Conservation (phyloP, 2,888 invertebrate genomes). For the Apomyelois bistriatella region DNA sequence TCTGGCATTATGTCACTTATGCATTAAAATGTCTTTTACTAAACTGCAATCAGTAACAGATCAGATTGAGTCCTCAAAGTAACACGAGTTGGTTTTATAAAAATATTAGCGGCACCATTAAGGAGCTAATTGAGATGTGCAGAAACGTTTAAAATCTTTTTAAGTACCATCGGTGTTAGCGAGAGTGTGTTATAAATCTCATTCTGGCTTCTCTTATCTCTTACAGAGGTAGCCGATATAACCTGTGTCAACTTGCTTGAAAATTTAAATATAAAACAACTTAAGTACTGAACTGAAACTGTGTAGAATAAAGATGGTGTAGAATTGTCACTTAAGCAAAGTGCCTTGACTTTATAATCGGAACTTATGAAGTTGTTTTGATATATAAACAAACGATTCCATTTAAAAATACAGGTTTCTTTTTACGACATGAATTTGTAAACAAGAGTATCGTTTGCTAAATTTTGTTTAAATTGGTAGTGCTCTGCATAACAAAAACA, state of each 20-base stretch:
- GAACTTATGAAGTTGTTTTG: too few species aligned
- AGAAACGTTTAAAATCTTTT: slow-evolving; percentile 45
- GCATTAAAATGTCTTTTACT: background rate
- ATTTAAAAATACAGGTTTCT: too few species aligned
- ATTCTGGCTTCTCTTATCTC: slow-evolving; percentile 66
- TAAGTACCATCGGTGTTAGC: slow-evolving; percentile 48
- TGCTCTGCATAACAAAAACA: too few species aligned
- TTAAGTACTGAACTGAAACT: slow-evolving; percentile 43
- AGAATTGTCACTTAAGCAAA: background rate
- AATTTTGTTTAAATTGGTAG: too few species aligned
- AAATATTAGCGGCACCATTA: slow-evolving; percentile 46
- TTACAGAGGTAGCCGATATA: slow-evolving; percentile 66
- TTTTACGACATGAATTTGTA: too few species aligned
- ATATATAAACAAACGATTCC: too few species aligned
- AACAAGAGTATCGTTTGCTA: too few species aligned
- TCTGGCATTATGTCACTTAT: background rate
- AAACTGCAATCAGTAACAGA: slow-evolving; percentile 9
- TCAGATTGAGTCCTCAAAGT: slow-evolving; percentile 7
- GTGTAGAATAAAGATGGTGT: slow-evolving; percentile 12
- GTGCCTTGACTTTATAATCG: too few species aligned
- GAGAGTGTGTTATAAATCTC: slow-evolving; percentile 72
- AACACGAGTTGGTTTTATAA: slow-evolving; percentile 16
- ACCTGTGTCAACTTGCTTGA: slow-evolving; percentile 54
- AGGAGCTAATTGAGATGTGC: slow-evolving; percentile 63
- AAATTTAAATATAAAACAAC: slow-evolving; percentile 68